A percentile compares a stretch with the other conserved stretches of the same genome.
phyloP scores from a whole-genome alignment of 2,888 invertebrate species.

The Drosophila birchii region DNA sequence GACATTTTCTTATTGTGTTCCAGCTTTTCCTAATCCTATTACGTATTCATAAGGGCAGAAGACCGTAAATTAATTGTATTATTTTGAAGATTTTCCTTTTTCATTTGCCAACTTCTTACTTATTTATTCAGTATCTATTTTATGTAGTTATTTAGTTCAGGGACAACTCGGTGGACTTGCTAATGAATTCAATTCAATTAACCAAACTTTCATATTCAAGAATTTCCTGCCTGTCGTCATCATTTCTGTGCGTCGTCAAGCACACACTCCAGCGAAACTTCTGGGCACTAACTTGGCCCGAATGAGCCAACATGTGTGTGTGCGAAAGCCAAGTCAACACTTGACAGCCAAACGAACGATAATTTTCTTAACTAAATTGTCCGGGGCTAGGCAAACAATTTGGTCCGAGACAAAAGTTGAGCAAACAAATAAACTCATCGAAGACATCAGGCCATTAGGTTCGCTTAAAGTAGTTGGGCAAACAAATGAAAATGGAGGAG shows the following conservation, averaged over 20 bases:
- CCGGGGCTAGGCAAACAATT: conserved; percentile 55
- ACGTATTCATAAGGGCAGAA: conserved; percentile 1
- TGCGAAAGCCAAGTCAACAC: conserved; percentile 44
- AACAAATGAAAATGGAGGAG: conserved; percentile 19
- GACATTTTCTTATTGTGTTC: not conserved
- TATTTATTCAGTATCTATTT: conserved; percentile 38
- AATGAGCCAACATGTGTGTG: conserved; percentile 1
- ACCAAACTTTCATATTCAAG: conserved; percentile 43
- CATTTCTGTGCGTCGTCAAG: conserved; percentile 27
- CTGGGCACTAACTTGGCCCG: conserved; percentile 18
- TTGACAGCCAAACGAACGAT: conserved; percentile 61
- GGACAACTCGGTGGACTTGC: conserved; percentile 10
- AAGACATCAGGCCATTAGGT: conserved; percentile 62
- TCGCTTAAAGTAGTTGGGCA: conserved; percentile 53
- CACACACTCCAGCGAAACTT: conserved; percentile 30
- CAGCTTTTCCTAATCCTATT: not conserved
- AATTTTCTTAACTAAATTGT: conserved; percentile 77
- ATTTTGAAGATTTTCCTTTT: conserved; percentile 5
- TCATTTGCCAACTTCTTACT: conserved; percentile 1
- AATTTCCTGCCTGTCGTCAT: conserved; percentile 20
- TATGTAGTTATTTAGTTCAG: conserved; percentile 17
- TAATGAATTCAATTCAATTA: conserved; percentile 40
- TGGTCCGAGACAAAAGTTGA: conserved; percentile 43
- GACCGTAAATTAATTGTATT: conserved; percentile 1
- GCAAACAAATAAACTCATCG: conserved; percentile 68